Evolutionary conservation across 2,888 invertebrate genomes (phyloP).

Genomic region (Acanthococcus lagerstroemiae): DNA sequence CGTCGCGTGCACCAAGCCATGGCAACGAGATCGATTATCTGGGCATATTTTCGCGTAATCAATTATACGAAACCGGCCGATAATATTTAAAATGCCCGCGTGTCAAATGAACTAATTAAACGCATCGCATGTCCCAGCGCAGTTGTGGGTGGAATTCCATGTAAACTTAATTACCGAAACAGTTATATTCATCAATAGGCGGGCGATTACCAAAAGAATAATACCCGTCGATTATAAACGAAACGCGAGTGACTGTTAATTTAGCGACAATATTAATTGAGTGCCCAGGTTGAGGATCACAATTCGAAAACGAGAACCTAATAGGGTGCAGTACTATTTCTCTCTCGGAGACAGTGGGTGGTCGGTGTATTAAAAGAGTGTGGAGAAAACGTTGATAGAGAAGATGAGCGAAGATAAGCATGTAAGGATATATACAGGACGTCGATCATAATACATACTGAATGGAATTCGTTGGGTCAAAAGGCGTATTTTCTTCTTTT

Average conservation of each 20-base stretch:
- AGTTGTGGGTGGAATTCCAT: background rate
- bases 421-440: constrained; percentile 17
- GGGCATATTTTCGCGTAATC: background rate
- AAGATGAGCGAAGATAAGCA: constrained; percentile 16
- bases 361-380: constrained; percentile 4
- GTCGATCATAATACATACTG: background rate
- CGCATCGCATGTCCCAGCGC: too few relatives aligned
- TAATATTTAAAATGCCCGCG: too few relatives aligned
- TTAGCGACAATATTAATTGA: constrained; percentile 30
- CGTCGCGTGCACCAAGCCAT: too few relatives aligned
- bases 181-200: background rate
- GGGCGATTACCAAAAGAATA: background rate
- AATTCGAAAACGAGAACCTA: background rate
- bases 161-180: background rate
- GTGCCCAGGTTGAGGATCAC: constrained; percentile 18
- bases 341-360: constrained; percentile 20
- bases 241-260: constrained; percentile 24
- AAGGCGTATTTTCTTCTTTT: constrained; percentile 12
- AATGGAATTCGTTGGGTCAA: constrained; percentile 25
- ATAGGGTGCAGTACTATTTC: constrained; percentile 18
- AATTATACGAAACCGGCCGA: too few relatives aligned
- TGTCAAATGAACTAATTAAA: background rate
- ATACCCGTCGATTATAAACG: constrained; percentile 9
- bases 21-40: too few relatives aligned
- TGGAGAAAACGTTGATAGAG: constrained; percentile 13